A percentile compares a stretch with the other conserved stretches of the same genome.
phyloP scores from a whole-genome alignment of 2,797 vertebrate species.

The Poliocrania exsul region DNA sequence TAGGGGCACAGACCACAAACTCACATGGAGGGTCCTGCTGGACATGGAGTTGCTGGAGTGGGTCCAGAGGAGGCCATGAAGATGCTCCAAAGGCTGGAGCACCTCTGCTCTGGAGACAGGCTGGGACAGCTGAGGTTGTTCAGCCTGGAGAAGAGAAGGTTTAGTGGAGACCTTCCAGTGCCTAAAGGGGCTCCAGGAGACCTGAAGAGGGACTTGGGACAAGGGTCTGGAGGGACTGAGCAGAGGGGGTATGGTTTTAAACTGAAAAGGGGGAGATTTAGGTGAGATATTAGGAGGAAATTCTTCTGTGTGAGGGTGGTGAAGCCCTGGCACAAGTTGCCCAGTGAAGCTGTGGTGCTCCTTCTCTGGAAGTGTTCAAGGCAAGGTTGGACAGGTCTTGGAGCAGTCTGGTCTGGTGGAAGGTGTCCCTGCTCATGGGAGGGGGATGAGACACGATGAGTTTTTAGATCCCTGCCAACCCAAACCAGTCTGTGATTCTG shows the following conservation, averaged over 20 bases:
- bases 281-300: not conserved
- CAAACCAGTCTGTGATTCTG: not conserved
- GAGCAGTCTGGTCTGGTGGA: rapidly evolving
- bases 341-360: not conserved
- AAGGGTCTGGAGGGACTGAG: not conserved
- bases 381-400: rapidly evolving
- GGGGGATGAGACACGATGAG: not conserved
- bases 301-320: not conserved
- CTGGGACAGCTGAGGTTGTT: not conserved
- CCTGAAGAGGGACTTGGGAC: not conserved
- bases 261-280: not conserved
- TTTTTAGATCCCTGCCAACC: not conserved
- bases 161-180: not conserved
- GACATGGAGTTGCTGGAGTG: not conserved
- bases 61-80: rapidly evolving
- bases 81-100: not conserved
- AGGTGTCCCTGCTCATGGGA: not conserved
- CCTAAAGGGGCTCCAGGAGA: not conserved
- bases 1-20: rapidly evolving
- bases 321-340: not conserved
- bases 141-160: not conserved
- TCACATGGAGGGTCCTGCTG: not conserved
- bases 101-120: not conserved
- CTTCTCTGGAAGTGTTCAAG: not conserved
- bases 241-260: not conserved